phyloP scores from a whole-genome alignment of 2,113 vertebrate genomes.

The Myotis lucifugus region DNA sequence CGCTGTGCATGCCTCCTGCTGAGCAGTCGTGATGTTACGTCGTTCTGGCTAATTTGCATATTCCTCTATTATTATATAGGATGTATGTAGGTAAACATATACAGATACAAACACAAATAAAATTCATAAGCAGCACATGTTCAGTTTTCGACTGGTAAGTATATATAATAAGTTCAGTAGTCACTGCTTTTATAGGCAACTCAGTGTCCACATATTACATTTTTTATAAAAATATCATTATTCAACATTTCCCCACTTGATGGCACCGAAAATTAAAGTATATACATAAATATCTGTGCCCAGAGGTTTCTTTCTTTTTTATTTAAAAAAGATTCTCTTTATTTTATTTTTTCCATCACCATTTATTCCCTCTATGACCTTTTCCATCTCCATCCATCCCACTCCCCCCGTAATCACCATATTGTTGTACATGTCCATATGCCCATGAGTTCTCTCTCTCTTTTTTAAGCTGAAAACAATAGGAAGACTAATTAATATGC shows the following conservation, averaged over 20 bases:
- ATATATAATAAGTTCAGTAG: background rate
- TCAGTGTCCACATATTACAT: background rate
- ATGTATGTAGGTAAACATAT: background rate
- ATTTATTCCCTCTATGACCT: background rate
- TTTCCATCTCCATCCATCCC: background rate
- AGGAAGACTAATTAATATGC: background rate
- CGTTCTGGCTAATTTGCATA: too few species aligned
- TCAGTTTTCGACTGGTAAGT: background rate
- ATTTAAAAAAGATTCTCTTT: constrained; percentile 25
- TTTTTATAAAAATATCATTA: constrained; percentile 49
- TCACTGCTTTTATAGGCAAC: background rate
- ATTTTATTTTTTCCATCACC: background rate
- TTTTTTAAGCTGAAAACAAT: constrained; percentile 39
- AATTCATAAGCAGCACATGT: background rate
- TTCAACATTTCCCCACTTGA: constrained; percentile 60
- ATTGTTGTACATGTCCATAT: background rate
- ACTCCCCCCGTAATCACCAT: background rate
- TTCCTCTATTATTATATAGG: too few species aligned
- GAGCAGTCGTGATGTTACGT: too few species aligned
- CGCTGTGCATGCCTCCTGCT: too few species aligned
- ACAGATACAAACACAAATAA: background rate
- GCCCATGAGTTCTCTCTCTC: background rate
- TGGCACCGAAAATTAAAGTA: constrained; percentile 62
- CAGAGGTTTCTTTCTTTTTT: background rate
- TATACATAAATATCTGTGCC: background rate